Evolutionary conservation across 2,113 vertebrate species (phyloP).

Genomic region (Struthidea cinerea): DNA sequence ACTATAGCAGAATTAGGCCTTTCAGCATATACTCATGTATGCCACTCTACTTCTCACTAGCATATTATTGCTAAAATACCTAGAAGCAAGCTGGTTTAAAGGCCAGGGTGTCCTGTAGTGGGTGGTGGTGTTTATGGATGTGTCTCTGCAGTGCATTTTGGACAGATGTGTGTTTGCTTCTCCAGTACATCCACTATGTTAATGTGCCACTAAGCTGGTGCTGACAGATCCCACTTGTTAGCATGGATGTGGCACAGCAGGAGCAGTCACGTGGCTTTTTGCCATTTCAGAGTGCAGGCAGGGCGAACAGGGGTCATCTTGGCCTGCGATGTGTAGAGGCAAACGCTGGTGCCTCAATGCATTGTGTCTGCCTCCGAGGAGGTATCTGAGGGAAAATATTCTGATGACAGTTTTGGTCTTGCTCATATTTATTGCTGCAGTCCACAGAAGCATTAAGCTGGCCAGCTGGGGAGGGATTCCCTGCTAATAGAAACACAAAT

Average conservation of each 20-base stretch:
- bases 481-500: not conserved
- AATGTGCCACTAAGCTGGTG: not conserved
- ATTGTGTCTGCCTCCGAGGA: not conserved
- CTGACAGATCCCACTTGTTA: not conserved
- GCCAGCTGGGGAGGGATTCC: not conserved
- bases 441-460: not conserved
- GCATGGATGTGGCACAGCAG: not conserved
- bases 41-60: not conserved
- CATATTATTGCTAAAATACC: not conserved
- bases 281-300: not conserved
- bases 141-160: not conserved
- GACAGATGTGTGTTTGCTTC: not conserved
- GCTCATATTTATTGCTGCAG: not conserved
- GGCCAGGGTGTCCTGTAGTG: not conserved
- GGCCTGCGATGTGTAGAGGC: not conserved
- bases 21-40: not conserved
- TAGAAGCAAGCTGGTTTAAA: not conserved
- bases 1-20: not conserved
- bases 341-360: not conserved
- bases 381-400: not conserved
- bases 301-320: not conserved
- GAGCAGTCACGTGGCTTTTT: not conserved
- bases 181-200: not conserved
- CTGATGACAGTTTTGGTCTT: accelerated
- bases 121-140: not conserved